Base-by-base conservation (phyloP, 1,140 invertebrate species). In the Drosophila takahashii region DNA sequence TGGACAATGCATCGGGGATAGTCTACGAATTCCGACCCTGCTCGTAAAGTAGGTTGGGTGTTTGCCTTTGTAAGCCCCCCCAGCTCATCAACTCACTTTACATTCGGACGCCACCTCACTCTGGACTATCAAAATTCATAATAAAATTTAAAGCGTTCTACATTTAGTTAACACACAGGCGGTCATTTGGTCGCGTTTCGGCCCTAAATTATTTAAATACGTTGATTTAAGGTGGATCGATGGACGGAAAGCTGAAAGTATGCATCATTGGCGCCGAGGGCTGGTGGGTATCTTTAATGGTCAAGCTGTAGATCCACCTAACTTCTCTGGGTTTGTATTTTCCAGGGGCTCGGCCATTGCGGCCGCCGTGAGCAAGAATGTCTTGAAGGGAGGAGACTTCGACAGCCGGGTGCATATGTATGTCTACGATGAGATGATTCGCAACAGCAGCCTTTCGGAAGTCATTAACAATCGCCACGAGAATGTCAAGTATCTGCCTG, bases 261-360 rank as follows among this genome's bases (percentile, higher is more conserved):
- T 89, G 84, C 73, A 89, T 89, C 13, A 78, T 89, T 48, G 84
- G 84, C 8, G 80, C 84, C 8, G 79, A 89, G 47, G 41, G 60
- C 60, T 89, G 84, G 84, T 87, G 74, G 16, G 84, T 83, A 0
- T 22, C 15, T 22, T 6, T 29, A 4, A 51, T 11, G 7, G 9
- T 9, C 1, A 39, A 34, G 9, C 15, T 11, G 8, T 9, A 8
- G 4, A 27, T 52, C 4, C 27, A 8, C 1, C 11, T 39, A 42
- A 32, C 9, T 9, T 3, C 4, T 34, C 1, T 42, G 62, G 6
- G 4, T 11, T 4, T 60, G 9, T 37, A 4, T 51, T 51, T 58
- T 58, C 44, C 22, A 87, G 84, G 85, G 85, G 79, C n/a, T 71
- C 84, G 47, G 84, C 84, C 7, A 77, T 89, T 45, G 74, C 84